Base-by-base conservation (phyloP, 1,140 invertebrate species). In the Pteromalus puparum region DNA sequence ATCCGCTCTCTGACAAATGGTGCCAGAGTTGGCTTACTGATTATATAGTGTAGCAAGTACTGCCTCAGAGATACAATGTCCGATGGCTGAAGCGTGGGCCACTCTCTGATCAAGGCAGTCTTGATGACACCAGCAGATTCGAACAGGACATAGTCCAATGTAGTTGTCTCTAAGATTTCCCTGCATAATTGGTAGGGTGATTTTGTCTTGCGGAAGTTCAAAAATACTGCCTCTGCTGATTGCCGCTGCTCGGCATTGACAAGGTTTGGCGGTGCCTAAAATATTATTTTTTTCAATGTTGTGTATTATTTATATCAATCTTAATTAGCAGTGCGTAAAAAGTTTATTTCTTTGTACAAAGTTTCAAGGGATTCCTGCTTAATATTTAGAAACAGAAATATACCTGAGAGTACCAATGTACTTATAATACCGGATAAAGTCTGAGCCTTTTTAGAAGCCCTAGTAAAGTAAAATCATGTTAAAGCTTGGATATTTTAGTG, bases 81-180 rank as follows among this genome's bases (percentile, higher is more conserved):
- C 80, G 93, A 93, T 83, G 95, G 93, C 46, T 93, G 92, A 53
- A 98, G 88, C 85, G 95, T 91, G 24, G 93, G 92, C 97, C 97
- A 98, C 94, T 98, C 97, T 90, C 96, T 94, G 75, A 98, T 95
- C 10, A 98, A 91, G 38, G 96, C 96, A 87, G 96, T 95, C 92
- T 97, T 98, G 81, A 99, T 92, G n/a, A 98, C 94, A 81, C 96
- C 95, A 9, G 96, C 97, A 86, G 97, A 95, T 93, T 98, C 97
- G 93, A 98, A 98, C 74, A 98, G 90, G 9, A 98, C 96, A 94
- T 97, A 97, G 89, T 97, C 97, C 84, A 96, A 95, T 80, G 94
- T 93, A 84, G 95, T 96, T 65, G 95, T 95, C 92, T 98, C 97
- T 85, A 98, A 93, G 89, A 98, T 97, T 90, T 96, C 94, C 89